Evolutionary conservation across 2,797 vertebrate species (phyloP), one percentile per base, ranked within the genome.

Genomic region (Phalloptychus januarius): DNA sequence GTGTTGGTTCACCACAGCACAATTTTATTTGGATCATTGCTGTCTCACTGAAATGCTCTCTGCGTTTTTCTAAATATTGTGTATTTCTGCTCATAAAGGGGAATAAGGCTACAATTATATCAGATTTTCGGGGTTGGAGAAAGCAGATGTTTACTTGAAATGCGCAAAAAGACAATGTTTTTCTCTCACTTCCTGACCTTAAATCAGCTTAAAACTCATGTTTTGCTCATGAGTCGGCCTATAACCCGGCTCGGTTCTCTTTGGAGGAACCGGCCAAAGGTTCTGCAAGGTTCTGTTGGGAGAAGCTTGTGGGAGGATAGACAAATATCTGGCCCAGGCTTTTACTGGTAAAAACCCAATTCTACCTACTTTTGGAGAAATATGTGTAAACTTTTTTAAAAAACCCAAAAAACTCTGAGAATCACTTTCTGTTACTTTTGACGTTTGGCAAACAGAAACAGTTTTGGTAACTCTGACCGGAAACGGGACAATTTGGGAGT

Each of bases 31-130:
- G 61, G 15, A 63, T 7, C 18, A 40, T 25, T 67, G 20, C 11
- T 38, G 16, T 42, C 38, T 42, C 65, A 44, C 23, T n/a, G n/a
- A 69, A n/a, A 42, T 25, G 18, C 4, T 12, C 8, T 67, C 18
- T 52, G 20, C 2, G 7, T 50, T 50, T 25, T 50, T 50, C 20
- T 3, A 50, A 20, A 20, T 42, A 48, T 50, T 48, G 40, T 65
- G 58, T 52, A 7, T 58, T 52, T 38, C 23, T 20, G 20, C 75
- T 79, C 72, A 76, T 84, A 86, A 86, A 75, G 73, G 79, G 83
- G 8, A 80, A 83, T 71, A 71, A 16, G 33, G 79, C 76, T 83
- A 80, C 61, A 72, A 61, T 85, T 80, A 72, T 78, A 67, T 77
- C 75, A 75, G 40, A 54, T 45, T 10, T 16, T 23, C 23, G 23